Percentiles rank a stretch among this genome's conserved stretches.
These are phyloP conservation scores for Acyrthosiphon pisum DNA, from an alignment of 1,140 invertebrate species.

Conservation along the genomic window DNA sequence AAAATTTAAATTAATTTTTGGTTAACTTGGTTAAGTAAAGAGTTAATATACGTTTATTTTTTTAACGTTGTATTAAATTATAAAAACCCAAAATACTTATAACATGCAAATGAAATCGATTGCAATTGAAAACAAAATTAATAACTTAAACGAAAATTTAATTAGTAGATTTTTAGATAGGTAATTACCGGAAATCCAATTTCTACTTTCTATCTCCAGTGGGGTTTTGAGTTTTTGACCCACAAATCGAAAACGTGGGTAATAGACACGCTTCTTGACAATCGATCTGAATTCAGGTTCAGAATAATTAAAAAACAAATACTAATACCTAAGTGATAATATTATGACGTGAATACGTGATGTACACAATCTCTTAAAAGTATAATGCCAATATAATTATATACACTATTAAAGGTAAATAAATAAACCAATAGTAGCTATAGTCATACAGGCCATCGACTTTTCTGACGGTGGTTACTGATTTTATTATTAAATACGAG, in stretches of 20 bases:
- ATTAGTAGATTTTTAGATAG: no score
- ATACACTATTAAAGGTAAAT: background rate
- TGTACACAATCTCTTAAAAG: background rate
- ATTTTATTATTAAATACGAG: background rate
- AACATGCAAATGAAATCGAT: no score
- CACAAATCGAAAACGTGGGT: background rate
- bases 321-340: background rate
- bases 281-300: background rate
- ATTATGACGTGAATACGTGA: background rate
- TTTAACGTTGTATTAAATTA: no score
- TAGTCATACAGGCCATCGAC: background rate
- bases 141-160: no score
- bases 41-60: no score
- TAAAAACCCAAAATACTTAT: no score
- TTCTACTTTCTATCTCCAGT: background rate
- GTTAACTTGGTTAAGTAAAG: no score
- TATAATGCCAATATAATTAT: background rate
- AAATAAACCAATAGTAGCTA: background rate
- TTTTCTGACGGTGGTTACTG: background rate
- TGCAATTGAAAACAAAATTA: no score
- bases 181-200: background rate
- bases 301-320: background rate
- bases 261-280: background rate
- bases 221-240: background rate
- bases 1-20: no score